These are phyloP conservation scores for Spodoptera exigua DNA, from an alignment of 2,888 invertebrate species.

Conservation along the genomic window DNA sequence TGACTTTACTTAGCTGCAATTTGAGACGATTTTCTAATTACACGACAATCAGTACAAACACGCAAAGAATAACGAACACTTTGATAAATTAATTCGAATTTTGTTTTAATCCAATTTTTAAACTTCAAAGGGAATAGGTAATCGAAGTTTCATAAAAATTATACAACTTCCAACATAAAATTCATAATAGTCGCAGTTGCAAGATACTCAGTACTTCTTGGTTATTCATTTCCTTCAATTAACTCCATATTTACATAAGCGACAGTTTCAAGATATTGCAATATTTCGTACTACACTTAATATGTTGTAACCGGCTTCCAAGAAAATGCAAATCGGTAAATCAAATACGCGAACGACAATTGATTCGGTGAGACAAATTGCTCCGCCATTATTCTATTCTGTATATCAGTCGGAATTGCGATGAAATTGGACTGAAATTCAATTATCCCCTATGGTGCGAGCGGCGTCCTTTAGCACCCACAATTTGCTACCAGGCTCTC, in stretches of 20 bases:
- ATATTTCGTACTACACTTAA: constrained; percentile 24
- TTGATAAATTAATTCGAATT: too few species aligned
- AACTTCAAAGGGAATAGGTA: too few species aligned
- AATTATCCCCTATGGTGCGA: constrained; percentile 49
- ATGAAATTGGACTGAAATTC: constrained; percentile 54
- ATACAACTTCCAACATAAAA: constrained; percentile 32
- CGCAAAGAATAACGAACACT: not conserved
- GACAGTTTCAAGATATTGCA: constrained; percentile 19
- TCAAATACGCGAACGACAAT: constrained; percentile 39
- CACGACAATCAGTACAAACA: constrained; percentile 6
- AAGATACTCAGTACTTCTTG: constrained; percentile 22
- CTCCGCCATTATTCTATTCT: constrained; percentile 77
- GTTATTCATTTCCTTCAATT: constrained; percentile 34
- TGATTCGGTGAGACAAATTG: constrained; percentile 51
- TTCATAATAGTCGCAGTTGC: constrained; percentile 25
- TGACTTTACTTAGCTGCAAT: constrained; percentile 30
- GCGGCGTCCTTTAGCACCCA: constrained; percentile 51
- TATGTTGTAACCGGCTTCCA: constrained; percentile 15
- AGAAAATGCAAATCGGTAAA: constrained; percentile 34
- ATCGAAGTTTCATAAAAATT: constrained; percentile 5
- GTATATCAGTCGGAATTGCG: constrained; percentile 39
- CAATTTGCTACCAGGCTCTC: constrained; percentile 44
- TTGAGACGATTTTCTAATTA: constrained; percentile 27
- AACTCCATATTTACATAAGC: constrained; percentile 34
- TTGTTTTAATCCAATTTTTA: too few species aligned